Base-by-base conservation (phyloP, 2,797 vertebrate genomes). In the Hyperoplus lanceolatus region DNA sequence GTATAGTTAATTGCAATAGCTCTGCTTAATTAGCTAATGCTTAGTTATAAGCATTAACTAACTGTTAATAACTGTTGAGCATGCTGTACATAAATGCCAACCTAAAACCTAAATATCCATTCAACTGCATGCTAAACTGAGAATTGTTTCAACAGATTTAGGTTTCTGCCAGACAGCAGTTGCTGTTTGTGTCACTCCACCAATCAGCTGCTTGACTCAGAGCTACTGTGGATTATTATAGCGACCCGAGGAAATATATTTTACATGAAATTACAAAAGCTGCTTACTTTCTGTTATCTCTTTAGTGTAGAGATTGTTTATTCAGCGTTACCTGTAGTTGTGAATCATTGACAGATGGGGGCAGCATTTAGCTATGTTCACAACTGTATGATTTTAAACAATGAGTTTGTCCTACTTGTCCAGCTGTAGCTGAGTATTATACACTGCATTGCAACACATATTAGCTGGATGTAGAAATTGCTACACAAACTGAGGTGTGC, bases 341-440 rank as follows among this genome's bases (percentile, higher is more conserved):
- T 53, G 38, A 36, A 15, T 8, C 50, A 36, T 45, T 29, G 69
- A 75, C 93, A 93, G 87, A 61, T 43, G 92, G 73, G 84, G 92
- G 93, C 91, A 89, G 87, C 86, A 88, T 92, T 87, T 79, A 79
- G 18, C 89, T 58, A 49, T 18, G n/a, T 58, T 75, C 64, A 64
- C 56, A 38, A 7, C 14, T 5, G 10, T 75, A 46, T 58, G n/a
- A 49, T 64, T 69, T 55, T 51, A 38, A 66, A 75, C 73, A 77
- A 49, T 29, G 56, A 49, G 13, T 72, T 29, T 11, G 14, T 76
- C 70, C 6, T 36, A 29, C 48, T 73, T 55, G 43, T 63, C 43
- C 39, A 16, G 57, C 41, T 72, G 57, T 38, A 72, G 61, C 58
- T 64, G 63, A 1, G 12, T 39, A 48, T 36, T 80, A 75, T 60